These are phyloP conservation scores for Tigriopus californicus DNA, from an alignment of 2,888 invertebrate species.

Conservation along the genomic window DNA sequence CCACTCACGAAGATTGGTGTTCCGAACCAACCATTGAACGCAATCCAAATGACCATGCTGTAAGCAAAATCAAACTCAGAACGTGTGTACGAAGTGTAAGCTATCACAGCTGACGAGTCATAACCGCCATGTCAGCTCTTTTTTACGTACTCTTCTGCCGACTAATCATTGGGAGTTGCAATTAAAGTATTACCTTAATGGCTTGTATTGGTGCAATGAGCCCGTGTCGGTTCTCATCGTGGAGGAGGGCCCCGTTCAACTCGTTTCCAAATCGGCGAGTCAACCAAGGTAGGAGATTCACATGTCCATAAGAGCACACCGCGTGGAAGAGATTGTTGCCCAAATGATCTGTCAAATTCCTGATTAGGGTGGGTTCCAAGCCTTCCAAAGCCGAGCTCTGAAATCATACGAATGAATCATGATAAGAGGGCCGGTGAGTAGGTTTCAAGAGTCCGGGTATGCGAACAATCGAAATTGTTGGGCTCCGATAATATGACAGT, in stretches of 20 bases:
- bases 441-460: too few relatives aligned
- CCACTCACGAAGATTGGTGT: slow-evolving; percentile 23
- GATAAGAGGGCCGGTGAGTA: too few relatives aligned
- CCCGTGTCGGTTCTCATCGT: slow-evolving; percentile 27
- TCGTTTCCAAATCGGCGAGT: slow-evolving; percentile 23
- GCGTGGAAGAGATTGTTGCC: slow-evolving; percentile 28
- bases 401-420: not conserved
- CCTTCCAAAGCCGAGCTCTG: slow-evolving; percentile 24
- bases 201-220: slow-evolving; percentile 26
- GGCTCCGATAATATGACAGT: too few relatives aligned
- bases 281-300: slow-evolving; percentile 25
- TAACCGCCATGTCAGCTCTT: not conserved
- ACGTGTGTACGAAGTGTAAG: not conserved
- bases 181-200: slow-evolving; percentile 23
- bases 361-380: slow-evolving; percentile 26
- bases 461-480: too few relatives aligned
- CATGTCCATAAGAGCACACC: slow-evolving; percentile 25
- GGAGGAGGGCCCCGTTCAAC: slow-evolving; percentile 24
- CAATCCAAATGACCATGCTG: slow-evolving; percentile 25
- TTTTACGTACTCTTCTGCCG: too few relatives aligned
- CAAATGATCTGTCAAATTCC: slow-evolving; percentile 27
- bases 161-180: too few relatives aligned
- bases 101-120: not conserved
- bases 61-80: slow-evolving; percentile 12
- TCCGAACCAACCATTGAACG: slow-evolving; percentile 26